A percentile compares a stretch with the other conserved stretches of the same genome.
Conservation (phyloP, 2,888 invertebrate genomes). For the Harpalus rubripes region DNA sequence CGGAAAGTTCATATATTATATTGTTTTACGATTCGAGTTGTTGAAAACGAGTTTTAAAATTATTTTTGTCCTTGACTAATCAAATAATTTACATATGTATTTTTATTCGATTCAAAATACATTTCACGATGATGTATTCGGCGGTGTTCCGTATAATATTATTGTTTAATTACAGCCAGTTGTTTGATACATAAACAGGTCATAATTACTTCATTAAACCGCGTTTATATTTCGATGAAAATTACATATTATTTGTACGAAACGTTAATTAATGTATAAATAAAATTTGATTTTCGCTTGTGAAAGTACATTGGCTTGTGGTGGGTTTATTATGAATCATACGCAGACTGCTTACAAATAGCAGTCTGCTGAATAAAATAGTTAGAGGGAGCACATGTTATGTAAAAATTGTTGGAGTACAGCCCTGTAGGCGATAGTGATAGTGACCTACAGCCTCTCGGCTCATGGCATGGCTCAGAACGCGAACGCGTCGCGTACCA, state of each 20-base stretch:
- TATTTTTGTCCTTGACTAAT: conserved; percentile 30
- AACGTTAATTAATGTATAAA: background rate
- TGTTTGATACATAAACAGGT: background rate
- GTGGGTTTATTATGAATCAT: background rate
- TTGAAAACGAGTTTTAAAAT: conserved; percentile 48
- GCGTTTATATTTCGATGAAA: background rate
- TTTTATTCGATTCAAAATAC: conserved; percentile 33
- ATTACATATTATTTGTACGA: background rate
- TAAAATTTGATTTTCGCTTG: background rate
- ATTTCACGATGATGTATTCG: background rate
- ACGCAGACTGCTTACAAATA: background rate
- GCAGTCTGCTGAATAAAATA: background rate
- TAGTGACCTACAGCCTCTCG: conserved; percentile 20
- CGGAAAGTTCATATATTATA: conserved; percentile 8
- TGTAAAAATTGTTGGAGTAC: background rate
- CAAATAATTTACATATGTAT: conserved; percentile 45
- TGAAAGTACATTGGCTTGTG: conserved; percentile 3
- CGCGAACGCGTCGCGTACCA: background rate
- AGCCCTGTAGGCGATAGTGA: conserved; percentile 3
- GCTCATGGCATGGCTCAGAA: background rate
- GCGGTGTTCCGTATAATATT: background rate
- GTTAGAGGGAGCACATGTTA: background rate
- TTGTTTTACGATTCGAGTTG: conserved; percentile 31
- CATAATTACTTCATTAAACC: background rate
- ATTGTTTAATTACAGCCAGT: background rate